Evolutionary conservation across 2,888 invertebrate species (phyloP), one percentile per base, ranked within the genome.

Genomic region (Enchytraeus crypticus): DNA sequence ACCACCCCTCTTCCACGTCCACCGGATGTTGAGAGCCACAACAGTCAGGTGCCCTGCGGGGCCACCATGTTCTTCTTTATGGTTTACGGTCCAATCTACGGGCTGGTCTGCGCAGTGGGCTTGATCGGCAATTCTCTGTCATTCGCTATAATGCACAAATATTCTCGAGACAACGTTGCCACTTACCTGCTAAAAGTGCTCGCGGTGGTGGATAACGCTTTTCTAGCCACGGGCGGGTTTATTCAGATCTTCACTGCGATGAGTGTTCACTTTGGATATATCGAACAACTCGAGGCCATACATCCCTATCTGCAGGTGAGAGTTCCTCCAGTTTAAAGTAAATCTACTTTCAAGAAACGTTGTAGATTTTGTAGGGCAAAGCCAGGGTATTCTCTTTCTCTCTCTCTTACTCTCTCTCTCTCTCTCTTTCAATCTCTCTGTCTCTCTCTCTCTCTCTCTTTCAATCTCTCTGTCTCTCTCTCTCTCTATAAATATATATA

Each of bases 111-210:
- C 53, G 60, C 58, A 11, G 55, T 68, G 51, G 69, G 69, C 8
- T 60, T 69, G 5, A 59, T 69, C 27, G 69, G 69, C 18, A 69
- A 69, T 51, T 47, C 63, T 2, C 64, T 69, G 11, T 69, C 69
- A 33, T 69, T 64, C 43, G 68, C 65, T 5, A 68, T 69, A 4
- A 56, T 69, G 27, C 69, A 69, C 56, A 62, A 61, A 27, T 61
- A 63, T 53, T 62, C 63, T 8, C 43, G 63, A 4, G 60, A 55
- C 55, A 68, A 54, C 26, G 69, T 69, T 21, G 62, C 67, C 11
- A 68, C 64, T 0, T 65, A 61, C 33, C 56, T 69, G 23, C 64
- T 69, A 23, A 69, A 69, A 47, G 63, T 65, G 2, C 57, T 69
- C 46, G 69, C 67, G 21, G 51, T 69, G 30, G 62, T 51, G 26